phyloP scores from a whole-genome alignment of 1,140 invertebrate species.

The Uloborus diversus region DNA sequence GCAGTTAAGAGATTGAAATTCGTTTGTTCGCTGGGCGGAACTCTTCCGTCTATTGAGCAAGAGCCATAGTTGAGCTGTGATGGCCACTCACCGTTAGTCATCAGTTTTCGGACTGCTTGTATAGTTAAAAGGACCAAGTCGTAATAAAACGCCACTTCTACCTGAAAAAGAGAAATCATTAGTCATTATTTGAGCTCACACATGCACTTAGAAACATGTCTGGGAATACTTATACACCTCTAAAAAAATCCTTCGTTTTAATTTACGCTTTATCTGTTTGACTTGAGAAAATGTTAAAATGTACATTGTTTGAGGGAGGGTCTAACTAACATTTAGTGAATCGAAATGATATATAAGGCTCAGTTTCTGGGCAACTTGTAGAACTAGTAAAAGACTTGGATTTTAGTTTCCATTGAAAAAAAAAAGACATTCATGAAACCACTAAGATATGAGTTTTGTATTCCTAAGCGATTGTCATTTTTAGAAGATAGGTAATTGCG shows the following conservation, averaged over 20 bases:
- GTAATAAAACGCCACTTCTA: conserved; percentile 59
- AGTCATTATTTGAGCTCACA: background rate
- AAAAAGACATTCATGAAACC: too few relatives aligned
- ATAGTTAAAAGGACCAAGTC: conserved; percentile 53
- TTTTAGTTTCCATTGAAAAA: too few relatives aligned
- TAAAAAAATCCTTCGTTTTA: background rate
- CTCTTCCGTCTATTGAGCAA: conserved; percentile 24
- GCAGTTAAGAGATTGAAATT: conserved; percentile 32
- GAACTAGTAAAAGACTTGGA: too few relatives aligned
- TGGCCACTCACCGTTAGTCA: conserved; percentile 10
- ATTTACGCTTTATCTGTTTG: background rate
- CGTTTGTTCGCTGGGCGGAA: conserved; percentile 20
- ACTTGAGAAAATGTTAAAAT: background rate
- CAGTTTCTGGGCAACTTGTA: too few relatives aligned
- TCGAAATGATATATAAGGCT: too few relatives aligned
- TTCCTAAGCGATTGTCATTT: too few relatives aligned
- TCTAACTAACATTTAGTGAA: too few relatives aligned
- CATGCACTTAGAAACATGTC: too few relatives aligned
- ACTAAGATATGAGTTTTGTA: too few relatives aligned
- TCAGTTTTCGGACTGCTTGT: conserved; percentile 24
- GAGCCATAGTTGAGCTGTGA: conserved; percentile 36
- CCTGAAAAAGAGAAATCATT: background rate
- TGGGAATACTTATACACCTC: too few relatives aligned
- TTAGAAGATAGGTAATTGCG: too few relatives aligned
- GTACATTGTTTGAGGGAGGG: too few relatives aligned